Evolutionary conservation across 2,888 invertebrate species (phyloP), one percentile per base, ranked within the genome.

Genomic region (Argynnis bischoffii): DNA sequence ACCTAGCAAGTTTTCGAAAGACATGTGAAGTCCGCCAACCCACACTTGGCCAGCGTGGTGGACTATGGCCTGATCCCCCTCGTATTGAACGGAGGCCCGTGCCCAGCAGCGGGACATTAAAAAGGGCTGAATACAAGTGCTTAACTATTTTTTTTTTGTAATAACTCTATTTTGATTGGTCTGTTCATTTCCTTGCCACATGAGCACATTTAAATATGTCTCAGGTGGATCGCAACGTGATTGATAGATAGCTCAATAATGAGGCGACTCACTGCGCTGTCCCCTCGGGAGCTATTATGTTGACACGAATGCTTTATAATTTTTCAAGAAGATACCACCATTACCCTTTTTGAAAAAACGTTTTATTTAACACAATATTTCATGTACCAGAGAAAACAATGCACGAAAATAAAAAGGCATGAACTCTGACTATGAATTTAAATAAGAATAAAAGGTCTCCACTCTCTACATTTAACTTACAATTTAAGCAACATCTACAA

Each of bases 221-320:
- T 64, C 59, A 57, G 56, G 70, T 63, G 66, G 65, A 69, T 75
- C 73, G 69, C 57, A 59, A 66, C 68, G 72, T 86, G 87, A 87
- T 87, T 84, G 87, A 87, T 87, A 81, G 87, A 87, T 87, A 81
- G 75, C 72, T 56, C 74, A 72, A 65, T 73, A 67, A 70, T 69
- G 71, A 70, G 51, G 54, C 61, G 48, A 47, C 64, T 54, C 60
- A 47, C 64, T 64, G 50, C 60, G 61, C 53, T 64, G 41, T 64
- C 61, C 60, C 51, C 64, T 67, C 54, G 63, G 53, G 51, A 53
- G 21, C 46, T 26, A 63, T 53, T 51, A 59, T 56, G 31, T 18
- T 50, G 65, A 65, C 53, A 48, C 16, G 53, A 59, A 47, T 46
- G 18, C 16, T 54, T 59, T 59, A 59, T 54, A 41, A 41, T 18